A percentile compares a stretch with the other conserved stretches of the same genome.
Evolutionary conservation across 2,888 invertebrate genomes (phyloP).

Genomic region (Cremastinae sp.): DNA sequence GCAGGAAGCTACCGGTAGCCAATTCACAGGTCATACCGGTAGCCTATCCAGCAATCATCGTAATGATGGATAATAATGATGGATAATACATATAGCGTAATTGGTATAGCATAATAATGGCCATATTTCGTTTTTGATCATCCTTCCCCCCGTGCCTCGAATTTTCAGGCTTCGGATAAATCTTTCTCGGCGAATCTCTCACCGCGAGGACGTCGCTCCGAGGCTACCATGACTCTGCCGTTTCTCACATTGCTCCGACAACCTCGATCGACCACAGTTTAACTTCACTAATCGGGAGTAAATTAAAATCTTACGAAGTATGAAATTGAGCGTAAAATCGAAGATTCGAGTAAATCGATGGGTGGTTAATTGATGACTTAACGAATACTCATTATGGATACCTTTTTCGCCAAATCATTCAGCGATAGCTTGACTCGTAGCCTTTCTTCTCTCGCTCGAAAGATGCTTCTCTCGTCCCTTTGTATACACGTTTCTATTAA

Average conservation of each 20-base stretch:
- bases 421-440: conserved; percentile 14
- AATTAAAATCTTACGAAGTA: conserved; percentile 39
- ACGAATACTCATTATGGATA: conserved; percentile 64
- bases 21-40: conserved; percentile 53
- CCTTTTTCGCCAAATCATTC: conserved; percentile 63
- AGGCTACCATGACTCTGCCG: conserved; percentile 35
- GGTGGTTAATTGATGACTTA: conserved; percentile 71
- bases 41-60: conserved; percentile 53
- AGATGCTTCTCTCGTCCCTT: conserved; percentile 14
- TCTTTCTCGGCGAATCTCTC: conserved; percentile 12
- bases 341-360: conserved; percentile 66
- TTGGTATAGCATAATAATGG: conserved; percentile 11
- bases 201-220: conserved; percentile 19
- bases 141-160: conserved; percentile 1
- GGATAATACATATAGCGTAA: conserved; percentile 47
- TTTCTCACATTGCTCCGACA: conserved; percentile 12
- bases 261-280: conserved; percentile 20
- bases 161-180: conserved; percentile 16
- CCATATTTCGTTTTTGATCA: conserved; percentile 34
- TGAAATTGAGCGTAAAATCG: conserved; percentile 73
- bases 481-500: conserved; percentile 56
- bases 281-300: conserved; percentile 62
- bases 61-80: conserved; percentile 56
- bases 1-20: conserved; percentile 27
- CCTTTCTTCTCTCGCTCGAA: conserved; percentile 1